A percentile compares a stretch with the other conserved stretches of the same genome.
These are phyloP conservation scores for Pseudochirops cupreus DNA, from an alignment of 2,797 vertebrate genomes.

Conservation along the genomic window DNA sequence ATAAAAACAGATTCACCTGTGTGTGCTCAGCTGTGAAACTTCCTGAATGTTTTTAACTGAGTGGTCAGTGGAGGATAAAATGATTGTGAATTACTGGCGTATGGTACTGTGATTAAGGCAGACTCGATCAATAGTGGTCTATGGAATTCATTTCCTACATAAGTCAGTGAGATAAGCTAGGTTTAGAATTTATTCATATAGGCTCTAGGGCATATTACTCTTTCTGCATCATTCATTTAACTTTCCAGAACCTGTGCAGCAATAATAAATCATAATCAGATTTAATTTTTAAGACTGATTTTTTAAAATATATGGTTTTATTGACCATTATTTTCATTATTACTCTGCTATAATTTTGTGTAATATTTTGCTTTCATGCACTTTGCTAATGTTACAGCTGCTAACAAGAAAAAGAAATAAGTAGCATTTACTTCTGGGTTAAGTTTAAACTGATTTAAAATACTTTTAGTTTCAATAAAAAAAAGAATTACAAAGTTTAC, in stretches of 20 bases:
- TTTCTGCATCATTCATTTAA: conserved; percentile 67
- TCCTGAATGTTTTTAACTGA: conserved; percentile 64
- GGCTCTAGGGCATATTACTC: conserved; percentile 65
- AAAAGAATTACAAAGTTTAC: not conserved
- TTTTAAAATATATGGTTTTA: conserved; percentile 58
- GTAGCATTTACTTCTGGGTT: conserved; percentile 10
- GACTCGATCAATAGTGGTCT: conserved; percentile 35
- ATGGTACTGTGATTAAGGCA: conserved; percentile 69
- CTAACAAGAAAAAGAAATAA: conserved; percentile 46
- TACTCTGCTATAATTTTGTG: conserved; percentile 32
- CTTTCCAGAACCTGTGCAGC: conserved; percentile 60
- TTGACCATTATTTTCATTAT: conserved; percentile 41
- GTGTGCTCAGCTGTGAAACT: conserved; percentile 6
- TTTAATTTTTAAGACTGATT: conserved; percentile 46
- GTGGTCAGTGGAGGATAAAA: conserved; percentile 44
- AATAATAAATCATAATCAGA: conserved; percentile 55
- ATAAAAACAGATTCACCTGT: conserved; percentile 54
- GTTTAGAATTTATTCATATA: conserved; percentile 71
- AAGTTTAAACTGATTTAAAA: conserved; percentile 29
- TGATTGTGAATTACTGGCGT: conserved; percentile 42
- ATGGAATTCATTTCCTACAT: conserved; percentile 66
- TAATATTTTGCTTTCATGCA: conserved; percentile 28
- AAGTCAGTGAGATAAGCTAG: conserved; percentile 60
- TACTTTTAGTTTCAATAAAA: not conserved
- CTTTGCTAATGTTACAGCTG: not conserved